Percentiles rank a stretch among this genome's conserved stretches.
These are phyloP conservation scores for Trachymyrmex cornetzi DNA, from an alignment of 1,140 invertebrate genomes.

Conservation along the genomic window DNA sequence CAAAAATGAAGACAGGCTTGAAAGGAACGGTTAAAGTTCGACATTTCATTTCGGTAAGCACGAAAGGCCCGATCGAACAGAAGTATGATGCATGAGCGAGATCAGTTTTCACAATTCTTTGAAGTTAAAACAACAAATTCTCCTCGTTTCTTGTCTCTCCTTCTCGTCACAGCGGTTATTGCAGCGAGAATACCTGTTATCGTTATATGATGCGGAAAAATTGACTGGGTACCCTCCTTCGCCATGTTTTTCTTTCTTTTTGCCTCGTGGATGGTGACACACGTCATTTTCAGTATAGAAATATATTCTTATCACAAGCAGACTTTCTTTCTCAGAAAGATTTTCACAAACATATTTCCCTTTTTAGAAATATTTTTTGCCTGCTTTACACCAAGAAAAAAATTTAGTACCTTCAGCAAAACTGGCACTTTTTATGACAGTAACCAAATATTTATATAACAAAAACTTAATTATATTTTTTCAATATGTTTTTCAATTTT, in stretches of 20 bases:
- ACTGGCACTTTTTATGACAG: too few relatives aligned
- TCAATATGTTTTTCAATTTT: too few relatives aligned
- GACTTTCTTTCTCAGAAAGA: constrained; percentile 20
- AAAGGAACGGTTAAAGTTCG: background rate
- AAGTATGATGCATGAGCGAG: constrained; percentile 22
- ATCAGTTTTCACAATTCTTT: constrained; percentile 11
- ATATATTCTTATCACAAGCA: constrained; percentile 58
- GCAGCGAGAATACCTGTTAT: constrained; percentile 50
- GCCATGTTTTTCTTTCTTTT: constrained; percentile 32
- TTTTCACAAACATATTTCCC: constrained; percentile 23
- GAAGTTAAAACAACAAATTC: constrained; percentile 60
- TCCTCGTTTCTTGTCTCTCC: constrained; percentile 30
- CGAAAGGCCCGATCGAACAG: background rate
- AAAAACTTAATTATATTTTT: too few relatives aligned
- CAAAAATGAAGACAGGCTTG: background rate
- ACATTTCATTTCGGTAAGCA: constrained; percentile 35
- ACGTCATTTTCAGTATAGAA: constrained; percentile 41
- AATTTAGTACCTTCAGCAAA: too few relatives aligned
- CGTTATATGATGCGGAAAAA: constrained; percentile 60
- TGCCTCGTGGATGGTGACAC: constrained; percentile 23
- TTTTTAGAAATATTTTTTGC: constrained; percentile 16
- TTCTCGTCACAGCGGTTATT: constrained; percentile 21
- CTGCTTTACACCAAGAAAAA: too few relatives aligned
- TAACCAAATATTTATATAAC: too few relatives aligned
- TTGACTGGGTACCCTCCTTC: constrained; percentile 46